Evolutionary conservation across 1,140 invertebrate species (phyloP), one percentile per base, ranked within the genome.

Genomic region (Neocloeon triangulifer): DNA sequence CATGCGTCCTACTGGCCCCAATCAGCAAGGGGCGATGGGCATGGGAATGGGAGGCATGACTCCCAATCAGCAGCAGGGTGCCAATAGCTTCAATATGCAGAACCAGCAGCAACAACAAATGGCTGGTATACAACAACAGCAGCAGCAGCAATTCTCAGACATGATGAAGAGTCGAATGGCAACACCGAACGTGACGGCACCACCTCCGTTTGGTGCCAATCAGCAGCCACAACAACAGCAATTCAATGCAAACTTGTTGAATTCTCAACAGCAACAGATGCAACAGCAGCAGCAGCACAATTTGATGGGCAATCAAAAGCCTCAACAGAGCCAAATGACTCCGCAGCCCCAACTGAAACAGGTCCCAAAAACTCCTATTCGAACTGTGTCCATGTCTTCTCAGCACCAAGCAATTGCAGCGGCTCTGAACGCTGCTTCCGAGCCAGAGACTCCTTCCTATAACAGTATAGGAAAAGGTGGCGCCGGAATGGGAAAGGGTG

Each of bases 361-460:
- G 35, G 36, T 49, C 2, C 43, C 46, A 5, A 48, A 43, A 34
- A 42, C 42, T 9, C 29, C 45, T 9, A 47, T 37, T 34, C 52
- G 49, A 20, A 44, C 50, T 5, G 37, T n/a, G n/a, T n/a, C 53
- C 49, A 1, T 62, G 61, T 19, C 60, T 61, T 0, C 62, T 61
- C 26, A 54, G 47, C 25, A 41, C 38, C 22, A 44, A 51, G 21
- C 51, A 49, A 31, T 45, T 48, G 23, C 52, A 50, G 33, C 17
- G 43, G 18, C 39, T 35, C 35, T 41, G 33, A 35, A 34, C 2
- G 43, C 43, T 16, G 43, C 39, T 22, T 40, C 43, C 31, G 30
- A 36, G 20, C 30, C 42, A 20, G 41, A 44, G 35, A 38, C n/a
- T n/a, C n/a, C n/a, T n/a, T 23, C 22, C 8, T 23, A 8, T 23